These are phyloP conservation scores for Patella depressa DNA, from an alignment of 2,888 invertebrate genomes.

Conservation along the genomic window DNA sequence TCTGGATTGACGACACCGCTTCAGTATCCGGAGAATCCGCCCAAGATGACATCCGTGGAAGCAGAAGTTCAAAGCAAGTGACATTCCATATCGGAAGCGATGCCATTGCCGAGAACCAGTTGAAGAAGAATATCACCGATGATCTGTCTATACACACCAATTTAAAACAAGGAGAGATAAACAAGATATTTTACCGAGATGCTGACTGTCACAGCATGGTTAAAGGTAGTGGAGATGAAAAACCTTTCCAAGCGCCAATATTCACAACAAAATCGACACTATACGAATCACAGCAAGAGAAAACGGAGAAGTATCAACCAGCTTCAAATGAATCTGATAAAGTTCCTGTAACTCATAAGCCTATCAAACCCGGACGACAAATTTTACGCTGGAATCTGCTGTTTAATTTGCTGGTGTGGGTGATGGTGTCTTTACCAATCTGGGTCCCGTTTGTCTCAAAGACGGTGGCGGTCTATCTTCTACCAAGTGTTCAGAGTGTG, in stretches of 20 bases:
- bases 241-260: neutral
- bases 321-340: neutral
- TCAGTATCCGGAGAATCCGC: neutral
- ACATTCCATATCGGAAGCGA: neutral
- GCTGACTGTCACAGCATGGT: too few relatives aligned
- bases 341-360: neutral
- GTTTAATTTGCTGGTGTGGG: conserved; percentile 1
- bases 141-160: neutral
- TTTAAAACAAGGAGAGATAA: neutral
- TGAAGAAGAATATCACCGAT: neutral
- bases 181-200: neutral
- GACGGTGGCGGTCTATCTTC: neutral
- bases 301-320: neutral
- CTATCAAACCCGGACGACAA: neutral
- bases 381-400: neutral
- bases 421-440: neutral
- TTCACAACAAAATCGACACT: neutral
- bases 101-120: neutral
- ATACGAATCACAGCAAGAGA: neutral
- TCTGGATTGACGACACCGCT: neutral
- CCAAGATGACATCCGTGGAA: neutral
- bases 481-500: neutral
- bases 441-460: neutral
- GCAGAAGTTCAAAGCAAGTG: neutral
- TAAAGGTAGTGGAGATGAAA: neutral